phyloP scores from a whole-genome alignment of 2,113 vertebrate genomes.

The Okapia johnstoni region DNA sequence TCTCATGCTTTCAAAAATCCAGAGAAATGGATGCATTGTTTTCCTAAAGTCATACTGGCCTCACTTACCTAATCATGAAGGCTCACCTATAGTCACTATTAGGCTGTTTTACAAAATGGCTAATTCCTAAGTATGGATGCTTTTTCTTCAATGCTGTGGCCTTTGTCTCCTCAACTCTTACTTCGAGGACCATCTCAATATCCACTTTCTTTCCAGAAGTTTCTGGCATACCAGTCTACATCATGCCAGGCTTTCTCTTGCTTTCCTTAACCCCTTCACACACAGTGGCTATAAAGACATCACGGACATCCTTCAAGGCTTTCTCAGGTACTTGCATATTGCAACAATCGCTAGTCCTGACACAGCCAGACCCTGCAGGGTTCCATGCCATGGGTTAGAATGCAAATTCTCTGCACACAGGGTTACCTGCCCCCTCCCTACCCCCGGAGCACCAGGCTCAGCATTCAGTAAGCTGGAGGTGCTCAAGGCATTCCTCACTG shows the following conservation, averaged over 20 bases:
- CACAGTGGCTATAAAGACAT: fast-evolving
- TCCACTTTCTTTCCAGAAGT: neutral
- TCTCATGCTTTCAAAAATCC: neutral
- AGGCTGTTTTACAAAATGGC: fast-evolving
- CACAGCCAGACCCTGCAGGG: fast-evolving
- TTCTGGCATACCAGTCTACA: neutral
- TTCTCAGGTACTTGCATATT: neutral
- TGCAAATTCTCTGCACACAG: fast-evolving
- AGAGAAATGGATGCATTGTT: neutral
- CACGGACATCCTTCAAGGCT: fast-evolving
- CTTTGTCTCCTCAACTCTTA: neutral
- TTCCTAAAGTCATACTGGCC: fast-evolving
- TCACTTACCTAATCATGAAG: fast-evolving
- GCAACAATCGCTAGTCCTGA: fast-evolving
- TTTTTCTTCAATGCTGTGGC: fast-evolving
- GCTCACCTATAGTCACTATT: fast-evolving
- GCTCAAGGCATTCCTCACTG: fast-evolving
- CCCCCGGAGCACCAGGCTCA: fast-evolving
- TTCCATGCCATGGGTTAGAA: fast-evolving
- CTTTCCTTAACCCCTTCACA: neutral
- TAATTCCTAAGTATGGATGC: fast-evolving
- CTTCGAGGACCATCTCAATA: neutral
- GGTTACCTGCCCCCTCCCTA: fast-evolving
- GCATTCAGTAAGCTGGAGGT: fast-evolving
- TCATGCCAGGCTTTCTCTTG: neutral